Base-by-base conservation (phyloP, 2,888 invertebrate genomes). In the Chaetogeoica ovagalla region DNA sequence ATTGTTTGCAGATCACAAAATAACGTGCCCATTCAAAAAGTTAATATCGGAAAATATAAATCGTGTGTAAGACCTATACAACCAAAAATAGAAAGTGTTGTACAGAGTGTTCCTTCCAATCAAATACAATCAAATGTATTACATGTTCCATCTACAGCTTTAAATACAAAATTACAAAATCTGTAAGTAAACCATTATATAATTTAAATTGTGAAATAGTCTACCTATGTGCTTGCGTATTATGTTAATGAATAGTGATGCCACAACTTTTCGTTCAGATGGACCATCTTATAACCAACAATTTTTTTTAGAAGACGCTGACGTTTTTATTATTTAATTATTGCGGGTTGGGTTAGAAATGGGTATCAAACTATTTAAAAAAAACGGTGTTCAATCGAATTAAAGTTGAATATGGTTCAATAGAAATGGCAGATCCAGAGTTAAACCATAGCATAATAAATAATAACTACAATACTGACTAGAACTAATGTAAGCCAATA, bases 51-150 rank as follows among this genome's bases (percentile, higher is more conserved):
- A 30, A 66, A 59, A 15, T 48, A 48, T 48, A 68, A 43, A 59
- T 59, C 75, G 48, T 30, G n/a, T 59, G 15, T 15, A 5, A 43
- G 57, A 30, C 75, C 75, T 9, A 59, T 76, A 59, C 43, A 59
- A 76, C 68, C 75, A 59, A 76, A 76, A 48, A n/a, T 66, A n/a
- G 23, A 19, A n/a, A 68, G 30, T 30, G 17, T 17, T 66, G 17
- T 55, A 15, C 52, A 37, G 21, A 19, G 23, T 15, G 11, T 39
- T 39, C 23, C 48, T n/a, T 3, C 6, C 30, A 37, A n/a, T 19
- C 68, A 55, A 52, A 39, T 37, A 63, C 68, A 55, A 13, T 62
- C 77, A 60, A 63, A 69, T 60, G n/a, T 1, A 21, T 13, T 21
- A 52, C 17, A 21, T 37, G 21, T 62, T 77, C 52, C 68, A 69